Percentiles rank a stretch among this genome's conserved stretches.
Evolutionary conservation across 1,140 invertebrate species (phyloP).

Genomic region (Diuraphis noxia): DNA sequence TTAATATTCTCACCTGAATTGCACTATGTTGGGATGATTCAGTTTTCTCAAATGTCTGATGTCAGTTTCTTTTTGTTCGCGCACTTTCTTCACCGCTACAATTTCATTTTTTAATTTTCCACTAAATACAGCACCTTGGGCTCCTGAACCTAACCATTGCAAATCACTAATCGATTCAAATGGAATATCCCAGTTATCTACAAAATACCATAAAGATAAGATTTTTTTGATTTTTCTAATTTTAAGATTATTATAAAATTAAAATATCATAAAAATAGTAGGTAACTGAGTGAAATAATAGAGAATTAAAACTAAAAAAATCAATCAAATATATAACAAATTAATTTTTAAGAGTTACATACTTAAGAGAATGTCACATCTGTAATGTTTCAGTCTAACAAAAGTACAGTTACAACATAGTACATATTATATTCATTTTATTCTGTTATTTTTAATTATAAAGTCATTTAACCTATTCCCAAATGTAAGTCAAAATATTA

Average conservation of each 20-base stretch:
- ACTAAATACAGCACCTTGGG: constrained; percentile 94
- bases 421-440: background rate
- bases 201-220: constrained; percentile 55
- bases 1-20: constrained; percentile 75
- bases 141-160: constrained; percentile 91
- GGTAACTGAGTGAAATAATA: background rate
- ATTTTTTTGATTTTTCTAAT: background rate
- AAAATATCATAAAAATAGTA: background rate
- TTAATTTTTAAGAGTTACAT: background rate
- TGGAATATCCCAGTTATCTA: constrained; percentile 91
- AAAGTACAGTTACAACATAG: background rate
- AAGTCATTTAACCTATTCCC: background rate
- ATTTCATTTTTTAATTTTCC: constrained; percentile 80
- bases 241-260: background rate
- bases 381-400: too few relatives aligned
- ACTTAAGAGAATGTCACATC: too few relatives aligned
- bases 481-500: background rate
- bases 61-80: constrained; percentile 90
- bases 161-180: constrained; percentile 91
- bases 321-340: background rate
- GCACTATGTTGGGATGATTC: constrained; percentile 95
- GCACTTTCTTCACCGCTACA: constrained; percentile 96
- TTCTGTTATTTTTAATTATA: background rate
- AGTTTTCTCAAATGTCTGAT: constrained; percentile 91
- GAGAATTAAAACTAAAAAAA: background rate